A percentile compares a stretch with the other conserved stretches of the same genome.
Conservation (phyloP, 2,113 vertebrate species). For the Entelurus aequoreus region DNA sequence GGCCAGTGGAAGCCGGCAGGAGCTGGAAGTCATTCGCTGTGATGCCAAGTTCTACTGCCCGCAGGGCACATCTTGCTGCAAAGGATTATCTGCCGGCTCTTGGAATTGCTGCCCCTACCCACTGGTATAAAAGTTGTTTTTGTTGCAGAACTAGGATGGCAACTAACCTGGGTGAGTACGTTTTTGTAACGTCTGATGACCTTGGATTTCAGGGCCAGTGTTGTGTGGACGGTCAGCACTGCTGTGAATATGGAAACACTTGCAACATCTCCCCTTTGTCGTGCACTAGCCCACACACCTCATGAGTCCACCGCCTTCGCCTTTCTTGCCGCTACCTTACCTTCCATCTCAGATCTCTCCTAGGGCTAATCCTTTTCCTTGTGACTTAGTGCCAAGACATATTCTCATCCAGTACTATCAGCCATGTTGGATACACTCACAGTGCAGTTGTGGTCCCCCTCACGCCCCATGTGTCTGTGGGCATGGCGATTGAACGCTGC, state of each 20-base stretch:
- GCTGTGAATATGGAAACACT: conserved; percentile 55
- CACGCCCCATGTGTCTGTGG: too few species aligned
- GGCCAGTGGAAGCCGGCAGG: neutral
- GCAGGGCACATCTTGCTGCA: conserved; percentile 56
- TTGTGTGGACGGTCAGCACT: conserved; percentile 65
- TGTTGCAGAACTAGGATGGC: neutral
- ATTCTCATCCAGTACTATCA: too few species aligned
- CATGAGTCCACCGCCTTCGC: too few species aligned
- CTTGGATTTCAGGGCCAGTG: conserved; percentile 60
- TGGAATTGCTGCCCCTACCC: conserved; percentile 70
- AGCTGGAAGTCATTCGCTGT: conserved; percentile 51
- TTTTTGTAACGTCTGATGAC: conserved; percentile 15
- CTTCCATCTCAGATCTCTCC: too few species aligned
- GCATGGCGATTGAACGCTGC: too few species aligned
- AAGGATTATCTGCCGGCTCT: neutral
- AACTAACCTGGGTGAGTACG: neutral
- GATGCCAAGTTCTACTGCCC: conserved; percentile 54
- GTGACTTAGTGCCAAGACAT: too few species aligned
- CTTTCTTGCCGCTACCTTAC: too few species aligned
- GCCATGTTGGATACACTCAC: too few species aligned
- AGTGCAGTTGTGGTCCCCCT: too few species aligned
- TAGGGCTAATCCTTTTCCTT: too few species aligned
- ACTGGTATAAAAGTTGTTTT: conserved; percentile 51
- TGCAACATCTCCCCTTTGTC: conserved; percentile 37
- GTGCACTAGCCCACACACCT: too few species aligned